Evolutionary conservation across 37 sponge, comb jelly and placozoan species (phyloP), one percentile per base, ranked within the genome.

Genomic region (Geodia barretti): DNA sequence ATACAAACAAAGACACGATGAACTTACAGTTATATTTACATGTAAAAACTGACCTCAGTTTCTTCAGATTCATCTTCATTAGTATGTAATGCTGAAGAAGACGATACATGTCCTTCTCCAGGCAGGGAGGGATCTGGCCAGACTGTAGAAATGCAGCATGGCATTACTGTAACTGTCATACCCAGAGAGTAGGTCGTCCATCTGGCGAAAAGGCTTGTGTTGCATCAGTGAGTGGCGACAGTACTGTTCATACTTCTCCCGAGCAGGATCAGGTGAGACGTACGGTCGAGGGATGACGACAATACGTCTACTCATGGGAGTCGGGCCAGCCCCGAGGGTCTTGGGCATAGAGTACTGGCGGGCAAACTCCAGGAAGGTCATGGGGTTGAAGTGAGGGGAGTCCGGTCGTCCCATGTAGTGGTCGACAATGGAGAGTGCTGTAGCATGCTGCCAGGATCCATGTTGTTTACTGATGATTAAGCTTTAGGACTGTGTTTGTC

Each of bases 211-310:
- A 60, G 74, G 64, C 47, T 60, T 47, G 38, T 88, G 74, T 31
- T 72, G 37, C 89, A 88, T 88, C 32, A 88, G 32, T 60, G 70
- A 78, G 8, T 88, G 78, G 41, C 62, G 68, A 30, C 89, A 88
- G 64, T 88, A 82, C 64, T 77, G 72, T 43, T 88, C 83, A 77
- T 76, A 88, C 20, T 82, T 75, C 23, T 68, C 79, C 1, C 83
- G 74, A 78, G 54, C 62, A 1, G 78, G 73, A 36, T 88, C 89
- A 25, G 83, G 78, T n/a, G 89, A 79, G 26, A 64, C 76, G 59
- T 88, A 88, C 2, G n/a, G 86, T 2, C 79, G 3, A 1, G 74
- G 59, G 59, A 79, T 74, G 21, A 86, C 80, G 29, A 86, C 69
- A 1, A 41, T 62, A 38, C 17, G 60, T 59, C 73, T 86, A 17